Conservation (phyloP, 2,113 vertebrate genomes). For the Apaloderma vittatum region DNA sequence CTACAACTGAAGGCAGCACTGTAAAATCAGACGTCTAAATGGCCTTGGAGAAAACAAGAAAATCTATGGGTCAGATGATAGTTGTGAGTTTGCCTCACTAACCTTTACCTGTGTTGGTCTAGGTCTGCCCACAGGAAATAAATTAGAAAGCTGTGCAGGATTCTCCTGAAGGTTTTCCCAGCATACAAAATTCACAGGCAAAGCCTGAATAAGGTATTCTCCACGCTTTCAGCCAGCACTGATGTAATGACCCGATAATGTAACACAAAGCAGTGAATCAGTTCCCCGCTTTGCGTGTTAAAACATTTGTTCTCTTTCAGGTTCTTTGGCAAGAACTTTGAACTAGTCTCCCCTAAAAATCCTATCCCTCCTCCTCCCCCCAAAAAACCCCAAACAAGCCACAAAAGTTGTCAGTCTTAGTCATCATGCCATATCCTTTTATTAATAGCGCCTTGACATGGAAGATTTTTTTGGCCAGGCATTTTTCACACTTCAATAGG, state of each 20-base stretch:
- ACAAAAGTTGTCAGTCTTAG: constrained; percentile 8
- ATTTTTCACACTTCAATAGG: constrained; percentile 68
- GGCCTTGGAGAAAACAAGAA: neutral
- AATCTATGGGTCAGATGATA: neutral
- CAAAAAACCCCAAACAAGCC: neutral
- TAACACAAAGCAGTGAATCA: constrained; percentile 17
- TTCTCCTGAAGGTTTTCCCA: neutral
- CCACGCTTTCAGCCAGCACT: neutral
- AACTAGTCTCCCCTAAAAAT: neutral
- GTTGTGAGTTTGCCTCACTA: neutral
- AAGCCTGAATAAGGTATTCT: neutral
- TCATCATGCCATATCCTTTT: neutral
- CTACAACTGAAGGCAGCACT: neutral
- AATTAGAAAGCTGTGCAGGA: neutral
- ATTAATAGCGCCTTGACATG: constrained; percentile 55
- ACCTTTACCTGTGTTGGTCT: neutral
- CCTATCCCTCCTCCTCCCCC: fast-evolving
- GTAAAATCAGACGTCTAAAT: neutral
- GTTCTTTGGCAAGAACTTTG: neutral
- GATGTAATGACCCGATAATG: neutral
- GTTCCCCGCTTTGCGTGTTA: neutral
- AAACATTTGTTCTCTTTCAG: constrained; percentile 5
- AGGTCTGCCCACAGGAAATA: neutral
- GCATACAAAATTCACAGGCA: neutral
- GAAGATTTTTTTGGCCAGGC: constrained; percentile 58